Base-by-base conservation (phyloP, 2,888 invertebrate species). In the Vannuccia rotundouncinata region DNA sequence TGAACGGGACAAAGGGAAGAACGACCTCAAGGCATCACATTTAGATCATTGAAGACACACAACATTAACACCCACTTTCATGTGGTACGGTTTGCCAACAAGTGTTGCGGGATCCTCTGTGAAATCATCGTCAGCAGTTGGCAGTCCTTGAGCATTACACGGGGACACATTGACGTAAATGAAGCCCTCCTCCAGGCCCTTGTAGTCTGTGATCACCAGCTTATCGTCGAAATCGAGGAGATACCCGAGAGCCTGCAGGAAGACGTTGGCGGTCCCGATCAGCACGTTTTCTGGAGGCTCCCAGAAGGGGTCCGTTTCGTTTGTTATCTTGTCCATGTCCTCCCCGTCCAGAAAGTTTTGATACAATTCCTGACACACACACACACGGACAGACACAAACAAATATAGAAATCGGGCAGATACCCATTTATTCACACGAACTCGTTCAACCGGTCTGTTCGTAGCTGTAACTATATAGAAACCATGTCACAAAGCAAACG, bases 211-310 rank as follows among this genome's bases (percentile, higher is more conserved):
- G 29, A 88, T 85, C 30, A 84, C 83, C 27, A 88, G 83, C 77
- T 84, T 83, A 82, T 88, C 88, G 79, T 87, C 85, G 84, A 88
- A 88, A 83, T 88, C 88, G 25, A 88, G 84, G 2, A 85, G 85
- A 81, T 87, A 88, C 1, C 85, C 85, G 81, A 88, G 84, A 1
- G 87, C 86, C 83, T 88, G 87, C 0, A 88, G 84, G 82, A 88
- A 88, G 29, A 87, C 85, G 82, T 85, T 88, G 74, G 87, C 86
- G 22, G 87, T 86, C 59, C 85, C 82, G 73, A 87, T 85, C 10
- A 82, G 59, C 29, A 82, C n/a, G 45, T 82, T 81, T 29, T 82
- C 82, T 17, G 80, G 59, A 1, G 82, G 81, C 59, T 82, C 82
- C 82, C 82, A 82, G 31, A 82, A 82, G n/a, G 82, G 82, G 75